These are phyloP conservation scores for Xylocampa areola DNA, from an alignment of 2,888 invertebrate species.

Conservation along the genomic window DNA sequence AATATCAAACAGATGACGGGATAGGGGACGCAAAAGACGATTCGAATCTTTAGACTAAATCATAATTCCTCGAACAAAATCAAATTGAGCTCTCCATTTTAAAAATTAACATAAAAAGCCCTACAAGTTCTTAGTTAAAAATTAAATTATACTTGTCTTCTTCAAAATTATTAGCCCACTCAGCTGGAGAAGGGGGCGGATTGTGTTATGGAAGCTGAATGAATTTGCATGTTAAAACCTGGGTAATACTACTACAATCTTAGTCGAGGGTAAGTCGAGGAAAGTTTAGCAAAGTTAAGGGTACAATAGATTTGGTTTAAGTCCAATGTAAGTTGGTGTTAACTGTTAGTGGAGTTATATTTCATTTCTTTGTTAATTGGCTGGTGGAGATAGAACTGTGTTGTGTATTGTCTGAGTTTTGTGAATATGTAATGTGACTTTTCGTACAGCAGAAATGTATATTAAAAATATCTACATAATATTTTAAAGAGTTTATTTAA, in stretches of 20 bases:
- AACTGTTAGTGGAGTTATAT: conserved; percentile 22
- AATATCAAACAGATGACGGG: neutral
- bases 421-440: no score
- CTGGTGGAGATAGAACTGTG: conserved; percentile 5
- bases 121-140: conserved; percentile 47
- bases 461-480: no score
- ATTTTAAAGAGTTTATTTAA: no score
- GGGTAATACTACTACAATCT: conserved; percentile 50
- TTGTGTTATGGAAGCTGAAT: conserved; percentile 58
- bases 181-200: conserved; percentile 41
- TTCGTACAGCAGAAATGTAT: no score
- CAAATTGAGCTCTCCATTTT: conserved; percentile 17
- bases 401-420: neutral
- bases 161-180: conserved; percentile 46
- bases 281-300: conserved; percentile 35
- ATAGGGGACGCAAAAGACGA: conserved; percentile 3
- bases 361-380: conserved; percentile 17
- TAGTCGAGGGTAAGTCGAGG: conserved; percentile 27
- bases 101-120: conserved; percentile 38
- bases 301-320: conserved; percentile 51
- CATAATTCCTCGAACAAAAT: conserved; percentile 19
- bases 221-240: conserved; percentile 62
- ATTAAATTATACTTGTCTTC: conserved; percentile 58
- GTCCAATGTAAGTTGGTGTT: conserved; percentile 35
- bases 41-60: no score